Evolutionary conservation across 2,797 vertebrate species (phyloP).

Genomic region (Cuculus canorus): DNA sequence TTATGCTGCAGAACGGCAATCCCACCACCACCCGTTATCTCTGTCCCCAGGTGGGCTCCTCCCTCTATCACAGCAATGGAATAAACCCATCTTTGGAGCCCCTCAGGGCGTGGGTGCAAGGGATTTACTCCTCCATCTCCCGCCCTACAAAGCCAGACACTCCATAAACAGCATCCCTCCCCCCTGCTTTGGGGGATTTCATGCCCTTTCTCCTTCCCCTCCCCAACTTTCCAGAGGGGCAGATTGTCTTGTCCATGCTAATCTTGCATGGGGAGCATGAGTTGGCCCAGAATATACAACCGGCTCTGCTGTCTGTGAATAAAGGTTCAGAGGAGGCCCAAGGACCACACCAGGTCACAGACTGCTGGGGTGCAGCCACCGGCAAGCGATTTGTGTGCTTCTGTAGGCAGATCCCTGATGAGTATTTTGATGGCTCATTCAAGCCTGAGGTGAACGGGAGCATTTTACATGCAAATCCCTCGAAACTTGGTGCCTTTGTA

Average conservation of each 20-base stretch:
- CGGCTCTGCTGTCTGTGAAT: neutral
- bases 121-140: conserved; percentile 28
- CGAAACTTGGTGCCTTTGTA: conserved; percentile 3
- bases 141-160: neutral
- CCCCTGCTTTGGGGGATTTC: neutral
- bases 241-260: neutral
- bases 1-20: conserved; percentile 28
- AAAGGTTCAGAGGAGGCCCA: neutral
- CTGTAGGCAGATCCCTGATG: neutral
- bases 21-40: conserved; percentile 53
- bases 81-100: neutral
- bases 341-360: neutral
- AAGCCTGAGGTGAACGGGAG: neutral
- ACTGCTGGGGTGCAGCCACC: neutral
- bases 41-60: conserved; percentile 67
- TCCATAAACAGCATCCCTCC: neutral
- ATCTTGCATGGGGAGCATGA: neutral
- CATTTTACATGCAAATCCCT: conserved; percentile 50
- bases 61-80: conserved; percentile 5
- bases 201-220: neutral
- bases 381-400: neutral
- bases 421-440: neutral
- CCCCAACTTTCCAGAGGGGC: neutral
- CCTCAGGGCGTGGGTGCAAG: neutral
- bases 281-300: neutral